Percentiles rank a stretch among this genome's conserved stretches.
Conservation (phyloP, 2,113 vertebrate species). For the Marcusenius ussheri region DNA sequence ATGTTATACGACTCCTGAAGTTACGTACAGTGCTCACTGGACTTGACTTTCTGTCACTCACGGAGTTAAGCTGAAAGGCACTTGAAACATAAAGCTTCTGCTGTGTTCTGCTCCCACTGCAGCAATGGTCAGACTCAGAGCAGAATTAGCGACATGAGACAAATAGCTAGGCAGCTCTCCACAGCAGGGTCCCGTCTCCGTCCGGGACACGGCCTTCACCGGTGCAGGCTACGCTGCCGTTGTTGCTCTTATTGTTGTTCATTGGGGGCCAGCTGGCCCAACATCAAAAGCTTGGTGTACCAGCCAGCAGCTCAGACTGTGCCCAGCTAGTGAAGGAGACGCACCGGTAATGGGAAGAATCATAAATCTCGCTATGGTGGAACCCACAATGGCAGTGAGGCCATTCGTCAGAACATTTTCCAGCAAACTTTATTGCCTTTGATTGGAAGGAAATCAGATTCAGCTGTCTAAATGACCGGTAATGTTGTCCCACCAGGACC, state of each 20-base stretch:
- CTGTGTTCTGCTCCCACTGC: neutral
- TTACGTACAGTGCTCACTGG: neutral
- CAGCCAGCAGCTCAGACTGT: neutral
- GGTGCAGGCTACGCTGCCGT: neutral
- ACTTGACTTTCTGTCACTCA: neutral
- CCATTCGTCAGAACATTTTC: neutral
- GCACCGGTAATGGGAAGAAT: neutral
- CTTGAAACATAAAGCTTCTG: neutral
- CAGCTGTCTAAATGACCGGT: neutral
- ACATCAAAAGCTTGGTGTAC: neutral
- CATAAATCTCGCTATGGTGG: neutral
- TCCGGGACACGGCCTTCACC: neutral
- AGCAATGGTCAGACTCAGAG: neutral
- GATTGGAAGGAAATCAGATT: slow-evolving; percentile 4
- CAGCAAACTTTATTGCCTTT: neutral
- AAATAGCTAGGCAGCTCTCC: neutral
- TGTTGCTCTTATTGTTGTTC: too few species aligned
- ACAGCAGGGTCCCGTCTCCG: neutral
- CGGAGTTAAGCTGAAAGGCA: neutral
- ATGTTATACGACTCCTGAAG: neutral
- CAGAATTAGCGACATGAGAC: neutral
- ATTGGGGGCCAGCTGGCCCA: neutral
- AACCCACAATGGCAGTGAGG: neutral
- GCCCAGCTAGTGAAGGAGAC: neutral
- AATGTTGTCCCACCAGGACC: neutral